These are phyloP conservation scores for Pollenia amentaria DNA, from an alignment of 2,888 invertebrate genomes.

Conservation along the genomic window DNA sequence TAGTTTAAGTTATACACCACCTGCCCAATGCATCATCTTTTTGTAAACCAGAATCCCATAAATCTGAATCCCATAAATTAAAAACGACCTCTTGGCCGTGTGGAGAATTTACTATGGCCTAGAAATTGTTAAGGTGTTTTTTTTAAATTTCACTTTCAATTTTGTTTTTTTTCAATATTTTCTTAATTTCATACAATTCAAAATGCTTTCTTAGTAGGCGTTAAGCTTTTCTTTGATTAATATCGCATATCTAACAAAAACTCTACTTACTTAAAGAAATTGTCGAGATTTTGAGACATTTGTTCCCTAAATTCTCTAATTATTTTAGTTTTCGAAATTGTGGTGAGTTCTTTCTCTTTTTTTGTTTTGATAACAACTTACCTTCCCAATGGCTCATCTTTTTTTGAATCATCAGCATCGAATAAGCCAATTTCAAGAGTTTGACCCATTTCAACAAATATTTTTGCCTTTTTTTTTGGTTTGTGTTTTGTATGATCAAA, in stretches of 20 bases:
- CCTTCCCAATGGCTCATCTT: conserved; percentile 97
- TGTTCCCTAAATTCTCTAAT: conserved; percentile 13
- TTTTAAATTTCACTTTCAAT: not conserved
- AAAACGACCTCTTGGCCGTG: conserved; percentile 90
- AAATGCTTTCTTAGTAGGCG: conserved; percentile 31
- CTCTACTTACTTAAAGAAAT: conserved; percentile 53
- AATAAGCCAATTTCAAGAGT: conserved; percentile 88
- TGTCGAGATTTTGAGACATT: conserved; percentile 33
- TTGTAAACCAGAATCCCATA: conserved; percentile 89
- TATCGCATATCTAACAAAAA: not conserved
- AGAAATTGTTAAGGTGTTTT: conserved; percentile 74
- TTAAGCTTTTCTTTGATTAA: conserved; percentile 16
- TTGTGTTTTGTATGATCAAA: too few relatives aligned
- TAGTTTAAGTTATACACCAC: conserved; percentile 85
- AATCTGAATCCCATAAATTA: conserved; percentile 94
- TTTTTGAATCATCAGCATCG: conserved; percentile 95
- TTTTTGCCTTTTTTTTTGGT: conserved; percentile 80
- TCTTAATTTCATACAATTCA: not conserved
- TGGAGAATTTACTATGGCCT: conserved; percentile 90
- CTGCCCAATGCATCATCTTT: conserved; percentile 94
- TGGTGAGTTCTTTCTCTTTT: not conserved
- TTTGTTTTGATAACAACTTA: conserved; percentile 84
- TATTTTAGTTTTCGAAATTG: conserved; percentile 8
- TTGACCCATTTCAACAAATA: conserved; percentile 84
- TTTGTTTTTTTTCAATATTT: conserved; percentile 2